Percentiles rank a stretch among this genome's conserved stretches.
Conservation (phyloP, 2,113 vertebrate species). For the Chascanopsetta lugubris region DNA sequence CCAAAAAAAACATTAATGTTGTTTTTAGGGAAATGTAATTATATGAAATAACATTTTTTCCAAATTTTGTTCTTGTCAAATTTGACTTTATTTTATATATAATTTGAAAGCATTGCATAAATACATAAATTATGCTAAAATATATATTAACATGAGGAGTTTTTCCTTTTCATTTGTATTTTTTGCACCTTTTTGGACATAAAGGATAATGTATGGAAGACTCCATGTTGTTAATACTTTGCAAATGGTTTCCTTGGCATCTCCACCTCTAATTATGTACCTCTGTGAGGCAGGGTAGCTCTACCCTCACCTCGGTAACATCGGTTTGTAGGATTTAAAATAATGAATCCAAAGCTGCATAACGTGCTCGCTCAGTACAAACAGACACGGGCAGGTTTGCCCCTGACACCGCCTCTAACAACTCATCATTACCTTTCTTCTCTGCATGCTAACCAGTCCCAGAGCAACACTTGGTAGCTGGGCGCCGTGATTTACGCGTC, state of each 20-base stretch:
- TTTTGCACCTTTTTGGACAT: no score
- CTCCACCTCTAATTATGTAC: slow-evolving; percentile 3
- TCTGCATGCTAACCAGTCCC: slow-evolving; percentile 65
- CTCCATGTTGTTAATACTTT: neutral
- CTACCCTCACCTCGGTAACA: neutral
- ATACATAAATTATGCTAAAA: no score
- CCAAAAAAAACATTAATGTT: no score
- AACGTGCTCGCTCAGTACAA: slow-evolving; percentile 37
- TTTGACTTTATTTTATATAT: no score
- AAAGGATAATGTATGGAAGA: neutral
- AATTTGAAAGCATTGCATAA: no score
- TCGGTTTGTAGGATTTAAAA: slow-evolving; percentile 35
- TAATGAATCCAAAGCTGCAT: slow-evolving; percentile 48
- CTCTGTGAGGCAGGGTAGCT: slow-evolving; percentile 18
- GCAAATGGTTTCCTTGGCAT: neutral
- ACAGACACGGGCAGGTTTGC: slow-evolving; percentile 57
- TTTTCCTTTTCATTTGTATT: no score
- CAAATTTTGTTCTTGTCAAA: no score
- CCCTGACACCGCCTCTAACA: slow-evolving; percentile 58
- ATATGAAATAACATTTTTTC: no score
- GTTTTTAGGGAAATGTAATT: no score
- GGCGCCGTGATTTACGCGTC: slow-evolving; percentile 48
- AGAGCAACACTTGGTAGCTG: slow-evolving; percentile 49
- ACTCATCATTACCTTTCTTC: slow-evolving; percentile 71
- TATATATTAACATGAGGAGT: no score